Evolutionary conservation across 2,113 vertebrate genomes (phyloP), one percentile per base, ranked within the genome.

Genomic region (Heloderma charlesbogerti): DNA sequence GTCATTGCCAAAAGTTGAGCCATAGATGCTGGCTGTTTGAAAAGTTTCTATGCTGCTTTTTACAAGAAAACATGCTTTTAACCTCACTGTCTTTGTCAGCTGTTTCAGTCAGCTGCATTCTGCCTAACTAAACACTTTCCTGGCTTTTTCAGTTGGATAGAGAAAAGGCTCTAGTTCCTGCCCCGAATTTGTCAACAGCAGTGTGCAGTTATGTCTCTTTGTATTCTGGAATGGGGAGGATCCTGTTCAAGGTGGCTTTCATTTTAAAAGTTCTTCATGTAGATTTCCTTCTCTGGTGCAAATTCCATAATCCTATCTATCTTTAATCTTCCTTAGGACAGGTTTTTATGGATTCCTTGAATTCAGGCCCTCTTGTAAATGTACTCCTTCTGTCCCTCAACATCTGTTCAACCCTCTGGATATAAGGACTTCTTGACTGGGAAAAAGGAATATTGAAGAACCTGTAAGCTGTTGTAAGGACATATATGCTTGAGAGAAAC

Each of bases 41-140:
- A 60, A 88, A 84, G 74, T 20, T 37, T 4, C 29, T 1, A 63
- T 6, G 57, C 27, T 83, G 54, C 66, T 75, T 54, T 84, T 40
- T 74, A 77, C 88, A 69, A 87, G 48, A 89, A 18, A 7, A 10
- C 0, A 0, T 57, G 45, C 43, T 2, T 0, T 0, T 54, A 13
- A 34, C 60, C 71, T 78, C 45, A 1, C 57, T 45, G 20, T 84
- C 0, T 0, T 20, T 71, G 20, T 71, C 25, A 8, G 2, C 60
- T 67, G 34, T n/a, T 67, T 84, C 4, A 0, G 4, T 1, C 25
- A 0, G 0, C 0, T 2, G 22, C 0, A 1, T 34, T 91, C 40
- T 85, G 6, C 10, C 8, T 0, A 1, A 54, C 0, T 0, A 1
- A 78, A 57, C 72, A 71, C 63, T 69, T 75, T 34, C 51, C n/a